Percentiles rank a stretch among this genome's conserved stretches.
Conservation (phyloP, 1,140 invertebrate species). For the Wasmannia auropunctata region DNA sequence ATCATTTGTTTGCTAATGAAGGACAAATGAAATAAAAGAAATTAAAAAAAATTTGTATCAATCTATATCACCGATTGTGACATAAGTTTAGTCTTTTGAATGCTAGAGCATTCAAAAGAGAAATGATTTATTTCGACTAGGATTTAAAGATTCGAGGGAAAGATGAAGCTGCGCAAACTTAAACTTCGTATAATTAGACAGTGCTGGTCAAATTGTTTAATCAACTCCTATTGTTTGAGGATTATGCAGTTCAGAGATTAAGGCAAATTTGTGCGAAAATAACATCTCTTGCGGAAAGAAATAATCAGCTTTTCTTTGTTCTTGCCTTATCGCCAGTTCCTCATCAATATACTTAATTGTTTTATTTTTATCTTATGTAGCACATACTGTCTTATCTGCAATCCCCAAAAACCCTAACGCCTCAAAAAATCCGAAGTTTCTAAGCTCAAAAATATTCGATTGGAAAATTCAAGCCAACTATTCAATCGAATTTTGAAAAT, state of each 20-base stretch:
- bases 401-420: neutral
- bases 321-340: neutral
- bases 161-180: neutral
- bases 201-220: conserved; percentile 6
- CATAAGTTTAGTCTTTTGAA: no score
- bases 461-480: neutral
- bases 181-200: neutral
- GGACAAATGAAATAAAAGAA: neutral
- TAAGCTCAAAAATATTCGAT: neutral
- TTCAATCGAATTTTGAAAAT: neutral
- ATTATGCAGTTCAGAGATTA: neutral
- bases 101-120: neutral
- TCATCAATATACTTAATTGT: neutral
- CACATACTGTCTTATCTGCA: neutral
- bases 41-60: neutral
- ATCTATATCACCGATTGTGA: neutral
- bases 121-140: neutral
- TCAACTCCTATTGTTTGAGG: neutral
- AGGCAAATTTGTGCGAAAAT: neutral
- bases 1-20: neutral
- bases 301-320: neutral
- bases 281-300: neutral
- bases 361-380: neutral
- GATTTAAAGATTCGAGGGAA: neutral
- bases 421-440: neutral